Evolutionary conservation across 2,797 vertebrate genomes (phyloP).

Genomic region (Lophotriccus pileatus): DNA sequence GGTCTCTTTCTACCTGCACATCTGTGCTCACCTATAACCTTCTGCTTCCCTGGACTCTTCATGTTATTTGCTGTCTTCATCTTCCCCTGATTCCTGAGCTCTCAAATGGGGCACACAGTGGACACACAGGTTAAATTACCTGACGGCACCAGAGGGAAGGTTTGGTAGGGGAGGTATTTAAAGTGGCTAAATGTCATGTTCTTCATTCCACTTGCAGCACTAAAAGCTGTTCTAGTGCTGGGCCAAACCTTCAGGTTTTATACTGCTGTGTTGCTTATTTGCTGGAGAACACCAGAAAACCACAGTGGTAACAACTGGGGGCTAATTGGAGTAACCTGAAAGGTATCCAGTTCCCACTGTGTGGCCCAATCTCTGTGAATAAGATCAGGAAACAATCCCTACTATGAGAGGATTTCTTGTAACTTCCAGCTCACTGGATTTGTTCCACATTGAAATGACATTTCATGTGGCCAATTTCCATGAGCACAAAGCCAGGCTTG

Average conservation of each 20-base stretch:
- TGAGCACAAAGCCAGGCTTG: background rate
- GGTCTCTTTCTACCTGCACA: background rate
- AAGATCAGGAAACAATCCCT: background rate
- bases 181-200: background rate
- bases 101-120: background rate
- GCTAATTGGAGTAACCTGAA: background rate
- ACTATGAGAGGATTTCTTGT: background rate
- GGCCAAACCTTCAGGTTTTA: background rate
- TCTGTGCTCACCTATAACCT: background rate
- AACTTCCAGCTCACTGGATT: background rate
- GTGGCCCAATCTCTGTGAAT: background rate
- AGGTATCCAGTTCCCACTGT: background rate
- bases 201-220: background rate
- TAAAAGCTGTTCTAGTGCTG: background rate
- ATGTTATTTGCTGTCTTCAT: background rate
- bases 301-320: background rate
- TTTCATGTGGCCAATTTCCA: background rate
- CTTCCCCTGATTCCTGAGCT: background rate
- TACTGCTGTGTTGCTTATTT: background rate
- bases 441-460: background rate
- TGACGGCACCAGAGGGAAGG: background rate
- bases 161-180: background rate
- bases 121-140: background rate
- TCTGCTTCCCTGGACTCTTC: background rate
- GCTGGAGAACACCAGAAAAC: background rate